phyloP scores from a whole-genome alignment of 2,888 invertebrate genomes.

The Drosophila infuscata region DNA sequence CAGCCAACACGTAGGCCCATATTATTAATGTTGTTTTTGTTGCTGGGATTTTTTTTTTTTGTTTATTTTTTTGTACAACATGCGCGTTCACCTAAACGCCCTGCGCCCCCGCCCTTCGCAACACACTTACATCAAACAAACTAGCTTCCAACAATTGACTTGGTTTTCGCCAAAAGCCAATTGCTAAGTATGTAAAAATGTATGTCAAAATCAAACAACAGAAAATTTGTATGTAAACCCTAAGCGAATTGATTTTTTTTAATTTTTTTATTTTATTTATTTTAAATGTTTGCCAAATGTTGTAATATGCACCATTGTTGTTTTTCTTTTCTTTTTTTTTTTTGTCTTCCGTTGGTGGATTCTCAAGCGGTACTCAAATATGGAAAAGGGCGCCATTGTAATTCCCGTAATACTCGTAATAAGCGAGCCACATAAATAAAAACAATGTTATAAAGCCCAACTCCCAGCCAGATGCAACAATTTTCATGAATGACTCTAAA shows the following conservation, averaged over 20 bases:
- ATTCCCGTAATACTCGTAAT: not conserved
- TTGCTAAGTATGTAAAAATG: constrained; percentile 43
- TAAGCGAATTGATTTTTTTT: constrained; percentile 28
- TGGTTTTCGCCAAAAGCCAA: constrained; percentile 58
- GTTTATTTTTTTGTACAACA: constrained; percentile 44
- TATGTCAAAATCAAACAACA: constrained; percentile 55
- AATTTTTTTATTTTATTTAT: constrained; percentile 17
- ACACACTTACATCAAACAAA: constrained; percentile 10
- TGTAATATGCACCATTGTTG: constrained; percentile 51
- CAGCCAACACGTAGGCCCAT: constrained; percentile 60
- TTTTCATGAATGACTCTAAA: not conserved
- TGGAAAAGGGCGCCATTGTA: constrained; percentile 14
- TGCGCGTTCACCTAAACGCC: constrained; percentile 32
- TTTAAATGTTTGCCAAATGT: constrained; percentile 66
- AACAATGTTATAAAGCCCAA: constrained; percentile 2
- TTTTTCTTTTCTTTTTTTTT: constrained; percentile 2
- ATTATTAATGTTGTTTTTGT: not conserved
- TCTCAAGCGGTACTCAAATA: constrained; percentile 25
- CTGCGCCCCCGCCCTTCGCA: not conserved
- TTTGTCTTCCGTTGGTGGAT: constrained; percentile 15
- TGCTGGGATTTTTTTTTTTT: constrained; percentile 11
- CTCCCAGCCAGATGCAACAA: not conserved
- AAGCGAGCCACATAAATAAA: constrained; percentile 1
- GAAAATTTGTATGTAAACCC: constrained; percentile 44
- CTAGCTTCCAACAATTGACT: constrained; percentile 42